Base-by-base conservation (phyloP, 2,888 invertebrate species). In the Diaprepes abbreviatus region DNA sequence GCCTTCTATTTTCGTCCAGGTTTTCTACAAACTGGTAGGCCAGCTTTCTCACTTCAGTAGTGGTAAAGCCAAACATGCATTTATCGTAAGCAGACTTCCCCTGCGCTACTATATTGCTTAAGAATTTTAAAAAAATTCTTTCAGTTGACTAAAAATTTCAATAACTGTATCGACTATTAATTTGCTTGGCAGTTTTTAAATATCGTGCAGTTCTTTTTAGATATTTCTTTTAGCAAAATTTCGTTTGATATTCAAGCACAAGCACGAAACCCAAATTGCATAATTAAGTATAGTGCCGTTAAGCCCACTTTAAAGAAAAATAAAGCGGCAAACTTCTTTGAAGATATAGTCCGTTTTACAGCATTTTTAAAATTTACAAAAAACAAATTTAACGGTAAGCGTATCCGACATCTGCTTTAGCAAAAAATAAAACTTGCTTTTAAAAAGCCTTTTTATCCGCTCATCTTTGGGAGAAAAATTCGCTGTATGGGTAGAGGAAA, bases 231-330 rank as follows among this genome's bases (percentile, higher is more conserved):
- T 28, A 43, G 21, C 6, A 28, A 50, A 31, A 16, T 24, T 16
- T 21, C 28, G 16, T 50, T 28, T 43, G n/a, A 43, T 43, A 43
- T 43, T 43, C 43, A 43, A 43, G 21, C 12, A 24, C 24, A 50
- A 50, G 28, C 16, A 50, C 14, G 12, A 28, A 50, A 50, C 28
- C 48, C 12, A 50, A 50, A 50, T 28, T 50, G 48, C 48, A 50
- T 50, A 50, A 50, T 50, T 50, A 28, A 50, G 28, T 50, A 50
- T 50, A 50, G 48, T 50, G 48, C 28, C 7, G 9, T 28, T 50
- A 28, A 50, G 48, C 28, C 24, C 16, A 28, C 45, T 45, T 24
- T 50, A 16, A 28, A 28, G 48, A 24, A 12, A 50, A 28, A 50
- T 50, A 50, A 50, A 50, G 14, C 31, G 48, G 28, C 28, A 50